phyloP scores from a whole-genome alignment of 2,113 vertebrate species.

The Syngnathoides biaculeatus region DNA sequence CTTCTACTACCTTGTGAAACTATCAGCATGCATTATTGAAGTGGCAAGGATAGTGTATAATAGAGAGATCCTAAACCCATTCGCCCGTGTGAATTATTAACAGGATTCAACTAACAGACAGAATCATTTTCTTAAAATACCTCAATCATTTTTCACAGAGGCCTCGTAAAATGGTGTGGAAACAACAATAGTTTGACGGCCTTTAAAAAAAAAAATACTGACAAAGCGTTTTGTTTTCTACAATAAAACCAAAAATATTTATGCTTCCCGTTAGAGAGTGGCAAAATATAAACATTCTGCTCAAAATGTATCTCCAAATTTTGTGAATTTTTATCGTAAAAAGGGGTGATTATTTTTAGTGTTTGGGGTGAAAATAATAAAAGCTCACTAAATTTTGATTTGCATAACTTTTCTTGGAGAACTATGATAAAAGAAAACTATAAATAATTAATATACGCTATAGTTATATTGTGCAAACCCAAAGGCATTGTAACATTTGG shows the following conservation, averaged over 20 bases:
- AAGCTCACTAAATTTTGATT: neutral
- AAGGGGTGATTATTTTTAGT: too few relatives aligned
- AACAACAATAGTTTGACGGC: slow-evolving; percentile 45
- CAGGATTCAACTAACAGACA: slow-evolving; percentile 80
- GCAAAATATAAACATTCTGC: too few relatives aligned
- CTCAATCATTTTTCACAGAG: slow-evolving; percentile 78
- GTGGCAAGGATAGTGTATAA: slow-evolving; percentile 79
- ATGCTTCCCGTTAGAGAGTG: too few relatives aligned
- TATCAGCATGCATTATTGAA: slow-evolving; percentile 81
- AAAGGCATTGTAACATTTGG: too few relatives aligned
- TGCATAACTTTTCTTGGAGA: neutral
- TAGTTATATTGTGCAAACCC: too few relatives aligned
- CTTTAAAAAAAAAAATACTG: too few relatives aligned
- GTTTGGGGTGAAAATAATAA: neutral
- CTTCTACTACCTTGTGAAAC: slow-evolving; percentile 78
- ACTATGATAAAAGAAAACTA: neutral
- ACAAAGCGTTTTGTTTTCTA: too few relatives aligned
- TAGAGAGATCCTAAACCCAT: slow-evolving; percentile 83
- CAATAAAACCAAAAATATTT: too few relatives aligned
- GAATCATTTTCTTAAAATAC: slow-evolving; percentile 83
- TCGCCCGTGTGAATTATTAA: slow-evolving; percentile 77
- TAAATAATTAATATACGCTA: too few relatives aligned
- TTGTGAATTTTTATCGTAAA: too few relatives aligned
- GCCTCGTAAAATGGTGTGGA: slow-evolving; percentile 41
- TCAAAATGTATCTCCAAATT: too few relatives aligned